Evolutionary conservation across 2,113 vertebrate species (phyloP).

Genomic region (Axis porcinus): DNA sequence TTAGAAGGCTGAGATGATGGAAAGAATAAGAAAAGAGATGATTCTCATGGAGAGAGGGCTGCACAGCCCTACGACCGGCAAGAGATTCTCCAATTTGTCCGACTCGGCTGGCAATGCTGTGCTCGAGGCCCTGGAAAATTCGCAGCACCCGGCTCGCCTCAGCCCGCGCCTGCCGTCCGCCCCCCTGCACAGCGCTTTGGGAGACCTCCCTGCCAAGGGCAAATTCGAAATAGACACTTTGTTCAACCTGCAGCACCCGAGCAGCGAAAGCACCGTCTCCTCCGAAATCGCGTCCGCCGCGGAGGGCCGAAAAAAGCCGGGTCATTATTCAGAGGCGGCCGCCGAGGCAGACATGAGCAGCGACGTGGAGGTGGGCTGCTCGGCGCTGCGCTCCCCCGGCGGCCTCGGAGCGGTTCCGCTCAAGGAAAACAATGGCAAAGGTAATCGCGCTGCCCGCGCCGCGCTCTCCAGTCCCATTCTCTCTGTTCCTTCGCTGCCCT

Average conservation of each 20-base stretch:
- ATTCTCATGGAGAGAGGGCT: constrained; percentile 99
- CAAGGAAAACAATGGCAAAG: constrained; percentile 98
- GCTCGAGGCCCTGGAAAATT: constrained; percentile 99
- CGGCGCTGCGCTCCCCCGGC: constrained; percentile 92
- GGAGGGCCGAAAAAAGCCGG: constrained; percentile 95
- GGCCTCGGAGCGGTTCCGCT: constrained; percentile 87
- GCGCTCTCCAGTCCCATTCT: background rate
- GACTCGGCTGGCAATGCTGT: constrained; percentile 95
- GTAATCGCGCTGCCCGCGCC: constrained; percentile 75
- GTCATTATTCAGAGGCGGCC: constrained; percentile 94
- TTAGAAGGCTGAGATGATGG: constrained; percentile 96
- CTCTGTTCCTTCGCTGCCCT: background rate
- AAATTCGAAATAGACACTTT: constrained; percentile 99
- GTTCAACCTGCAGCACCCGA: constrained; percentile 91
- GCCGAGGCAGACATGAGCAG: constrained; percentile 97
- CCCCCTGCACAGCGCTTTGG: constrained; percentile 92
- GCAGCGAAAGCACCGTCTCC: constrained; percentile 87
- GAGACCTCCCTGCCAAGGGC: constrained; percentile 94
- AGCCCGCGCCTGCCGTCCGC: constrained; percentile 96
- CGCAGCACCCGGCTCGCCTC: constrained; percentile 95
- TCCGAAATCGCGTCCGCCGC: constrained; percentile 90
- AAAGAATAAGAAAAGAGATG: constrained; percentile 99
- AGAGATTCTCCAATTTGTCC: constrained; percentile 92
- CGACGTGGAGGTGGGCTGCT: constrained; percentile 99
- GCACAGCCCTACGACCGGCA: constrained; percentile 94